A percentile compares a stretch with the other conserved stretches of the same genome.
These are phyloP conservation scores for Seriola aureovittata DNA, from an alignment of 2,113 vertebrate genomes.

Conservation along the genomic window DNA sequence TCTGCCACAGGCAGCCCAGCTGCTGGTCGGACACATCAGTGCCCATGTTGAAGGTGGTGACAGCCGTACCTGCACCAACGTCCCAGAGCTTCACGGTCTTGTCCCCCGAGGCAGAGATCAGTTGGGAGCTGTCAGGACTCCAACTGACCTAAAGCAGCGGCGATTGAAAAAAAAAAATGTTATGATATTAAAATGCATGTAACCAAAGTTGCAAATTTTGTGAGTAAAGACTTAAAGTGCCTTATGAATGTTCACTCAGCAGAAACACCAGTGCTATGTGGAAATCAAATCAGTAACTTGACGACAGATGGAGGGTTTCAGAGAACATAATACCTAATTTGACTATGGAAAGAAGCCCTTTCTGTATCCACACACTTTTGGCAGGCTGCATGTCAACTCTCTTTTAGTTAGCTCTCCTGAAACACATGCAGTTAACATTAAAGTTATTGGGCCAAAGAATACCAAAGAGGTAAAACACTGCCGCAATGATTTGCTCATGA, in stretches of 20 bases:
- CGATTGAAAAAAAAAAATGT: not conserved
- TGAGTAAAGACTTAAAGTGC: not conserved
- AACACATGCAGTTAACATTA: not conserved
- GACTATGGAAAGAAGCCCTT: not conserved
- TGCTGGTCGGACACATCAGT: conserved; percentile 92
- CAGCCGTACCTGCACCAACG: conserved; percentile 84
- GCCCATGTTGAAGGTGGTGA: conserved; percentile 94
- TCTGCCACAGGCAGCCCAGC: conserved; percentile 98
- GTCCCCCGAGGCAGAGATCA: conserved; percentile 97
- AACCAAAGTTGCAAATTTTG: not conserved
- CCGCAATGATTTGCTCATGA: not conserved
- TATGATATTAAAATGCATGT: not conserved
- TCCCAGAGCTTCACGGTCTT: conserved; percentile 98
- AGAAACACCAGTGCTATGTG: not conserved
- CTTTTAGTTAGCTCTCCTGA: not conserved
- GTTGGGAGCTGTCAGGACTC: conserved; percentile 92
- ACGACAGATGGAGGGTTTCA: not conserved
- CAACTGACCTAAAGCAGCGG: conserved; percentile 84
- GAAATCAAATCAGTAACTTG: not conserved
- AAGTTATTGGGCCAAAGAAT: not conserved
- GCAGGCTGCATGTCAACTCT: not conserved
- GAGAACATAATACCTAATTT: not conserved
- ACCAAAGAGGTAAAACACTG: not conserved
- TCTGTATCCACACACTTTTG: not conserved
- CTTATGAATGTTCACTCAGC: not conserved